These are phyloP conservation scores for Oryzias woworae DNA, from an alignment of 2,113 vertebrate species.

Conservation along the genomic window DNA sequence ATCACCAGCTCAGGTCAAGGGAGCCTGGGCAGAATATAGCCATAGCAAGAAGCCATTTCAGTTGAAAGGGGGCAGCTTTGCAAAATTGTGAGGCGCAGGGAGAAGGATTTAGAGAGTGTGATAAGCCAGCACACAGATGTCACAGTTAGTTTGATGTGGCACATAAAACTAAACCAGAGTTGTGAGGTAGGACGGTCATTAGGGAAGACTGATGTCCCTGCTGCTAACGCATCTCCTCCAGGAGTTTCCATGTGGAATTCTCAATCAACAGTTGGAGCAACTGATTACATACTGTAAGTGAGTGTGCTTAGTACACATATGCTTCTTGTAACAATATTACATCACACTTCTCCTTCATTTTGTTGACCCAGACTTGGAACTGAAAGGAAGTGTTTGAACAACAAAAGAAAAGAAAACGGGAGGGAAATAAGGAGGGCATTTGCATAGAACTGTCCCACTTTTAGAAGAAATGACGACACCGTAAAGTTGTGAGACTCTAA, in stretches of 20 bases:
- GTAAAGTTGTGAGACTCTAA: constrained; percentile 25
- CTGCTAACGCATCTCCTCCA: constrained; percentile 32
- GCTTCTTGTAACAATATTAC: neutral
- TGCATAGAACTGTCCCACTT: neutral
- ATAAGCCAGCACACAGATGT: constrained; percentile 65
- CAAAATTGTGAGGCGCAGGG: constrained; percentile 29
- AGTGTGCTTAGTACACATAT: constrained; percentile 7
- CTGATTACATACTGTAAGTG: constrained; percentile 26
- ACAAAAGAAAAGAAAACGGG: constrained; percentile 8
- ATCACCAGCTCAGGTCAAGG: constrained; percentile 70
- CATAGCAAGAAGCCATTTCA: constrained; percentile 51
- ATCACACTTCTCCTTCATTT: constrained; percentile 17
- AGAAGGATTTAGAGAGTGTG: constrained; percentile 72
- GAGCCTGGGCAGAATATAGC: constrained; percentile 62
- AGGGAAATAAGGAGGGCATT: neutral
- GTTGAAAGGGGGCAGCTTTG: constrained; percentile 46
- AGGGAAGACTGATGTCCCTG: constrained; percentile 58
- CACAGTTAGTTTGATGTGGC: constrained; percentile 66
- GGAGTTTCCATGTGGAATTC: constrained; percentile 47
- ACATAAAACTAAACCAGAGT: constrained; percentile 59
- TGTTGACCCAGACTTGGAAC: constrained; percentile 4
- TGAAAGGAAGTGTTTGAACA: constrained; percentile 13
- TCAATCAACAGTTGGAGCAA: constrained; percentile 58
- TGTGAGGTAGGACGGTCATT: constrained; percentile 53
- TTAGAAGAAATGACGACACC: neutral